Conservation (phyloP, 2,888 invertebrate genomes). For the Morpho achilles region DNA sequence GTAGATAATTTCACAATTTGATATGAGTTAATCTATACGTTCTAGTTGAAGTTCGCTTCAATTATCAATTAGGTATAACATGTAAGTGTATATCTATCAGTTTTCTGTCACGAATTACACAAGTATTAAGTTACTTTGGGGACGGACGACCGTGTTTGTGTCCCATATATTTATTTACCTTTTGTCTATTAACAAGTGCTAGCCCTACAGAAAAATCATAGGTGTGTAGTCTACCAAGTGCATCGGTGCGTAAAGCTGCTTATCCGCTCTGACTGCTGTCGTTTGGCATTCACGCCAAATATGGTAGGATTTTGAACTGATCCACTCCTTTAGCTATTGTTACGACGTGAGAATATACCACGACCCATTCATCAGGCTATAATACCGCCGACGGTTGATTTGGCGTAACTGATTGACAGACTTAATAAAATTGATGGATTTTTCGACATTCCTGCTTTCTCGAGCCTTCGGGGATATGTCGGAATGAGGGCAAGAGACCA, state of each 20-base stretch:
- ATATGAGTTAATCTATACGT: too few relatives aligned
- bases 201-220: slow-evolving; percentile 25
- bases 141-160: too few relatives aligned
- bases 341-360: slow-evolving; percentile 52
- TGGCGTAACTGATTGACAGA: slow-evolving; percentile 9
- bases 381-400: slow-evolving; percentile 7
- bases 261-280: slow-evolving; percentile 49
- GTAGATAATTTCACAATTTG: too few relatives aligned
- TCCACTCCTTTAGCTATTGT: slow-evolving; percentile 34
- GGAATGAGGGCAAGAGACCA: too few relatives aligned
- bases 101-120: too few relatives aligned
- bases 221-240: slow-evolving; percentile 25
- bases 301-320: slow-evolving; percentile 44
- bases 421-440: not conserved
- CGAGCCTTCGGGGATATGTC: too few relatives aligned
- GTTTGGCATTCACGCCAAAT: slow-evolving; percentile 63
- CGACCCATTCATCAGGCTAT: slow-evolving; percentile 46
- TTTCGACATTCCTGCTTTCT: too few relatives aligned
- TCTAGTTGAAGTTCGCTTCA: too few relatives aligned
- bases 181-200: not conserved
- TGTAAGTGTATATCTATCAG: too few relatives aligned
- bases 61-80: too few relatives aligned
- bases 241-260: slow-evolving; percentile 42
- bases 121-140: too few relatives aligned
- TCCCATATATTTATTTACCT: too few relatives aligned